Evolutionary conservation across 2,797 vertebrate genomes (phyloP).

Genomic region (Capromys pilorides): DNA sequence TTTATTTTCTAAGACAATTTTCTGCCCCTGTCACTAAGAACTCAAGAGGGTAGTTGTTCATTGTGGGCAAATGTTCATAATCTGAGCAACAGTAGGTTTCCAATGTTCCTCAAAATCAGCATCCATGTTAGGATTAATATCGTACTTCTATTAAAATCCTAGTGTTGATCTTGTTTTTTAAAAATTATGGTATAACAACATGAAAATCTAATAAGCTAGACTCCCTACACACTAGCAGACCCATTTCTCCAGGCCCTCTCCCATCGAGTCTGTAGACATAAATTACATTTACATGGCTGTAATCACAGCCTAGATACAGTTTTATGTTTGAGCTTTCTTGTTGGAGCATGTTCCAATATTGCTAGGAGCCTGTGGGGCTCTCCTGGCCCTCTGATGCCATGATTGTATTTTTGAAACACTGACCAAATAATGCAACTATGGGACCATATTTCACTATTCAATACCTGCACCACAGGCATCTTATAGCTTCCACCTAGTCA

Average conservation of each 20-base stretch:
- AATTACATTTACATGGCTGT: constrained; percentile 49
- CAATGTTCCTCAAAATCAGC: not conserved
- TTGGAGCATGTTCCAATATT: not conserved
- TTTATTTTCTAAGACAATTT: not conserved
- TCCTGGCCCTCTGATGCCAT: constrained; percentile 47
- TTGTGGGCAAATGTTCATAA: not conserved
- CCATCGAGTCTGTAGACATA: constrained; percentile 6
- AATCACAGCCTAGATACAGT: not conserved
- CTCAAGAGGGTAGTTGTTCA: not conserved
- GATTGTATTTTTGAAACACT: constrained; percentile 74
- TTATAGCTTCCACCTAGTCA: constrained; percentile 32
- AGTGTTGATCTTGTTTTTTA: constrained; percentile 25
- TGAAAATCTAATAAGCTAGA: constrained; percentile 38
- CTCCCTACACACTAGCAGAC: constrained; percentile 23
- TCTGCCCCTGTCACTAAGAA: not conserved
- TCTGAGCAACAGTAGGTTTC: not conserved
- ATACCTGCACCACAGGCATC: not conserved
- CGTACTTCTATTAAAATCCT: not conserved
- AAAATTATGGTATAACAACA: constrained; percentile 7
- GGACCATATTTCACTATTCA: constrained; percentile 67
- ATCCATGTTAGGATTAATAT: not conserved
- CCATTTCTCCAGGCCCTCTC: constrained; percentile 1
- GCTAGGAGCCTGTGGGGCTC: not conserved
- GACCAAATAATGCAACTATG: constrained; percentile 41
- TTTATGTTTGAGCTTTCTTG: constrained; percentile 23